phyloP scores from a whole-genome alignment of 2,797 vertebrate genomes.

The Orestias chungarensis region DNA sequence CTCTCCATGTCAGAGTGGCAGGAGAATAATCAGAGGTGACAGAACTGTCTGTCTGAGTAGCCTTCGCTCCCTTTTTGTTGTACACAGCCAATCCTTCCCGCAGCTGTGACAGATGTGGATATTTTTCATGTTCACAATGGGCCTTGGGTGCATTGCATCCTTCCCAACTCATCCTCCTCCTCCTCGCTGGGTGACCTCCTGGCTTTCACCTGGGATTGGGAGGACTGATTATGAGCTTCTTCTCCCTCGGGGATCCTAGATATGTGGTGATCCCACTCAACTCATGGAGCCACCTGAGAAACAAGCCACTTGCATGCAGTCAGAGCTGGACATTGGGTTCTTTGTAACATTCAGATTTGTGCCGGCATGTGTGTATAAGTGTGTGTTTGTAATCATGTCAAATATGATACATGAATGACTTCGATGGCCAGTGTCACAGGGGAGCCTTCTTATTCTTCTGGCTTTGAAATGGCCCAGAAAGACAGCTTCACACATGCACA shows the following conservation, averaged over 20 bases:
- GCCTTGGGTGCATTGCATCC: constrained; percentile 59
- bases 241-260: constrained; percentile 58
- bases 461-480: constrained; percentile 52
- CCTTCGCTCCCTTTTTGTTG: constrained; percentile 37
- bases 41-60: constrained; percentile 71
- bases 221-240: constrained; percentile 65
- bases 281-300: constrained; percentile 56
- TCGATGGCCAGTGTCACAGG: constrained; percentile 59
- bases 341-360: constrained; percentile 43
- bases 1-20: constrained; percentile 70
- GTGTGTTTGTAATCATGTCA: constrained; percentile 57
- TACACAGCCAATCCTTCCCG: constrained; percentile 45
- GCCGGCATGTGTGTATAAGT: constrained; percentile 37
- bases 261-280: constrained; percentile 67
- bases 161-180: constrained; percentile 34
- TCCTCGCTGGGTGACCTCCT: constrained; percentile 50
- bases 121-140: constrained; percentile 52
- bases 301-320: constrained; percentile 54
- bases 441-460: constrained; percentile 56
- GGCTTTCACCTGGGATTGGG: constrained; percentile 66
- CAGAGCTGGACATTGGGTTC: constrained; percentile 47
- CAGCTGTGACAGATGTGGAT: constrained; percentile 56
- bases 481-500: constrained; percentile 27
- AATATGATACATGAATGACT: constrained; percentile 69
- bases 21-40: constrained; percentile 72